Evolutionary conservation across 2,888 invertebrate species (phyloP).

Genomic region (Pandemis cinnamomeana): DNA sequence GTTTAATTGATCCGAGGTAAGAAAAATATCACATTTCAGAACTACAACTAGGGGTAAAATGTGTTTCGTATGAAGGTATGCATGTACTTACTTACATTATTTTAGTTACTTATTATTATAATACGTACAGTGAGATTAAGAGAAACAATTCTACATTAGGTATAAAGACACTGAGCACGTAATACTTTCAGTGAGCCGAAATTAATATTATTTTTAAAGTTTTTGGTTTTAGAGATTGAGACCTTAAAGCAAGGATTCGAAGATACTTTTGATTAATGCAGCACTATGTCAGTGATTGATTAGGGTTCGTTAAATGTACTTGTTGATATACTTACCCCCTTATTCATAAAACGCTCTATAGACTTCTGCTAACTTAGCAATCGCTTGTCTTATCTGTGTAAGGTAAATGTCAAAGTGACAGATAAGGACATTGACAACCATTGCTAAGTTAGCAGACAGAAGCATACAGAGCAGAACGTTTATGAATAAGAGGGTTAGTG

Average conservation of each 20-base stretch:
- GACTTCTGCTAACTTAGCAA: no score
- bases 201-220: constrained; percentile 10
- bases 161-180: constrained; percentile 26
- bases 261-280: not conserved
- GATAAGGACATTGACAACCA: no score
- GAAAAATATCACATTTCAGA: constrained; percentile 74
- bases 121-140: constrained; percentile 22
- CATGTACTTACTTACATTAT: constrained; percentile 49
- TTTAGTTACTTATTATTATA: constrained; percentile 19
- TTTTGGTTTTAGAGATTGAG: constrained; percentile 16
- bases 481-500: no score
- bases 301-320: not conserved
- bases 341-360: no score
- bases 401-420: no score
- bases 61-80: constrained; percentile 48
- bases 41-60: constrained; percentile 58
- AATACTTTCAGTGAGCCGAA: constrained; percentile 9
- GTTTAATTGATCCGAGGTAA: constrained; percentile 45
- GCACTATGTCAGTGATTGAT: not conserved
- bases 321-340: not conserved
- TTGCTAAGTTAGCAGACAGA: no score
- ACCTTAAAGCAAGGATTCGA: constrained; percentile 1
- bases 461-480: no score
- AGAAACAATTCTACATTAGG: constrained; percentile 9
- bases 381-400: no score